Percentiles rank a stretch among this genome's conserved stretches.
Evolutionary conservation across 2,797 vertebrate genomes (phyloP).

Genomic region (Trematomus bernacchii): DNA sequence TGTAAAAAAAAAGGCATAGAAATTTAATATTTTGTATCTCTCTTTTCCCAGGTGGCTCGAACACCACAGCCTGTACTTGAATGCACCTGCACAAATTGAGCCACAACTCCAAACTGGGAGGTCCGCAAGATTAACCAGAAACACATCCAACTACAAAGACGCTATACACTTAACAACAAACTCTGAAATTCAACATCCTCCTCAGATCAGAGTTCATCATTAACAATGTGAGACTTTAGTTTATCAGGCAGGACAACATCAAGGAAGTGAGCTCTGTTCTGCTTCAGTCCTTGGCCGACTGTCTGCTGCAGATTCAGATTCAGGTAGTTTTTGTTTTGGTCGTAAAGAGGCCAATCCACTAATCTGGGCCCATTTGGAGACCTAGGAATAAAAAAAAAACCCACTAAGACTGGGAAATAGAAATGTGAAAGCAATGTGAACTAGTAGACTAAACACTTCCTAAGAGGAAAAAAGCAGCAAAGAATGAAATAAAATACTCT

Average conservation of each 20-base stretch:
- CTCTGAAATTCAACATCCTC: not conserved
- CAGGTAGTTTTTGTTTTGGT: conserved; percentile 75
- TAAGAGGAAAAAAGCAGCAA: conserved; percentile 2
- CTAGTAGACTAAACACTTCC: not conserved
- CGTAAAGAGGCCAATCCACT: conserved; percentile 62
- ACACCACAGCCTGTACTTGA: not conserved
- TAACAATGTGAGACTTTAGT: not conserved
- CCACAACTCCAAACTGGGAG: conserved; percentile 3
- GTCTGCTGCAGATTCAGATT: conserved; percentile 56
- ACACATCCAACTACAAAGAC: conserved; percentile 13
- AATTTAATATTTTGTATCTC: not conserved
- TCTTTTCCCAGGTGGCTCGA: conserved; percentile 45
- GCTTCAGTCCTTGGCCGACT: conserved; percentile 60
- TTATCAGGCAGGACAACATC: conserved; percentile 63
- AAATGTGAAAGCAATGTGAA: not conserved
- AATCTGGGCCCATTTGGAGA: conserved; percentile 75
- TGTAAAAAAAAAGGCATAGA: fast-evolving
- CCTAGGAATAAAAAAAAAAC: not conserved
- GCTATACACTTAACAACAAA: not conserved
- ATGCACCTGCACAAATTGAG: conserved; percentile 38
- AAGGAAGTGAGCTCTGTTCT: conserved; percentile 76
- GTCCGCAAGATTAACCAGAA: not conserved
- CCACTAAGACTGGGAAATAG: not conserved
- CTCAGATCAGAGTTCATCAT: conserved; percentile 9
- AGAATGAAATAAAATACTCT: conserved; percentile 39